Evolutionary conservation across 2,113 vertebrate genomes (phyloP), one percentile per base, ranked within the genome.

Genomic region (Dendrocopos noguchii): DNA sequence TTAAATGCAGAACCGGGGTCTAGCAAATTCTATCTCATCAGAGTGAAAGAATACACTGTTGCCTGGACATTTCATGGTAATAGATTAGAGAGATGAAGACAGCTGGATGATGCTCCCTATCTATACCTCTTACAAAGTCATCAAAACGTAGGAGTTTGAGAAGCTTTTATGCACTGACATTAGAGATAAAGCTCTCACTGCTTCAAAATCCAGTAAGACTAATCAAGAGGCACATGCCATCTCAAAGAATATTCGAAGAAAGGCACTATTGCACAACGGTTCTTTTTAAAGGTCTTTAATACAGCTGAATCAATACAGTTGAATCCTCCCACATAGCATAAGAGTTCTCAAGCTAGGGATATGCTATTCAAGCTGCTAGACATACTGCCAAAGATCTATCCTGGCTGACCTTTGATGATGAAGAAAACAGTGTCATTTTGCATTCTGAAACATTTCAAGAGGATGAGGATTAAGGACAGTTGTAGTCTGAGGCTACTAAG

Each of bases 191-290:
- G 15, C 2, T 56, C 8, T 50, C 11, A 10, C n/a, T 68, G 31
- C 31, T 25, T 64, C 76, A 80, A 88, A 88, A 80, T 24, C 42
- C 11, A 67, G 39, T 31, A 72, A 90, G 76, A 55, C 3, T 53
- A 82, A 64, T 25, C 5, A 57, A 84, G 33, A 74, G 57, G n/a
- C 29, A 63, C 0, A 1, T 3, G 0, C 4, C 2, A 7, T 22
- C 67, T 64, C 76, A 42, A 63, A 79, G 46, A 76, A 46, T 3
- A 12, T 31, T 5, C 46, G 42, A 21, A 14, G n/a, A 34, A 59
- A 10, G 16, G 18, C 17, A 36, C 14, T 72, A 61, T 44, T 67
- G 39, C 14, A 60, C 22, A 70, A 19, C 18, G 79, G 8, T 59
- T 60, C n/a, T 64, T 95, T 85, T 80, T 59, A 33, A 55, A 67